Evolutionary conservation across 1,140 invertebrate species (phyloP), one percentile per base, ranked within the genome.

Genomic region (Sinella curviseta): DNA sequence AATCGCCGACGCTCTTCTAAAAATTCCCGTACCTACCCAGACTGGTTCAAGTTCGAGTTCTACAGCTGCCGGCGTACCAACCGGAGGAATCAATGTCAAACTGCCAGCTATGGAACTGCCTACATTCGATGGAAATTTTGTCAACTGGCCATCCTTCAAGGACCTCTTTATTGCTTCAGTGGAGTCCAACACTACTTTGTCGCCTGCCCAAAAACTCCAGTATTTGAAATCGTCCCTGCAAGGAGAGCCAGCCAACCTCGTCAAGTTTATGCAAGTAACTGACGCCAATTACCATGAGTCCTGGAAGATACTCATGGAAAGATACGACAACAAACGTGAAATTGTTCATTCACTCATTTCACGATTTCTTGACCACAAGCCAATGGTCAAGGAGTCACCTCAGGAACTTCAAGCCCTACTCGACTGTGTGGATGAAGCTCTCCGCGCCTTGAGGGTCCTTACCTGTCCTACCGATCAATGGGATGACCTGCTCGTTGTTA

Each of bases 131-230:
- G 81, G 81, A 16, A 36, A 77, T 28, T 36, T 20, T 0, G 31
- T 48, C 0, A 67, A 82, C 17, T 82, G 81, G 81, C 26, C 74
- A 0, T 34, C 75, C 20, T 82, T 82, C 76, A 76, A 74, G 36
- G 81, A 82, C 26, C n/a, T 82, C 0, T 82, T 82, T 24, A 26
- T 26, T 4, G 67, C 81, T 4, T 31, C 74, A 12, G 70, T 82
- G 16, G 17, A 78, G 26, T 30, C 48, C 54, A 79, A 79, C 28
- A 3, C 14, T 24, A 34, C 1, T 4, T 24, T 80, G 1, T 4
- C 39, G 31, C 34, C 39, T 0, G n/a, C 54, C 2, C 34, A 35
- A 28, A 80, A 80, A 48, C 39, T 80, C 1, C 65, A 74, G 28
- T 80, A 80, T 54, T 48, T 80, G 3, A 80, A 80, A 36, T 17